These are phyloP conservation scores for Leucoraja ocellata DNA, from an alignment of 2,797 vertebrate species.

Conservation along the genomic window DNA sequence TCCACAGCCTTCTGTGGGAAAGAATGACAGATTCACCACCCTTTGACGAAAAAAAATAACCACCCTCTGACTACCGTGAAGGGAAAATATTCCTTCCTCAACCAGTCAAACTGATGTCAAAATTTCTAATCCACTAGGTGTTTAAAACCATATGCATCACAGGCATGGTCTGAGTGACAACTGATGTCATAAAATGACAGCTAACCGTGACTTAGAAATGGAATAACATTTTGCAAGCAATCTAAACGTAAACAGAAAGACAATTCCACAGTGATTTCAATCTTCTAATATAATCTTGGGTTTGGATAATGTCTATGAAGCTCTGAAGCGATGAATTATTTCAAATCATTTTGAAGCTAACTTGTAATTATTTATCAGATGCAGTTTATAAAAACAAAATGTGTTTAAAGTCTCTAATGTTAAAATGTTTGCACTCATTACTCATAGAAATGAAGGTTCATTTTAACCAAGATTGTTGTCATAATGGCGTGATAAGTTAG, in stretches of 20 bases:
- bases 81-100: not conserved
- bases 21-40: too few species aligned
- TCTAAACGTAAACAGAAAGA: conserved; percentile 4
- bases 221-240: not conserved
- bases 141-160: not conserved
- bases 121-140: not conserved
- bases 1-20: too few species aligned
- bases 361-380: not conserved
- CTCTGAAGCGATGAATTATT: not conserved
- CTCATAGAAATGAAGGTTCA: not conserved
- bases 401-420: not conserved
- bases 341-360: not conserved
- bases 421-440: not conserved
- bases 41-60: too few species aligned
- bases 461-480: not conserved
- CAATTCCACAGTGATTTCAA: not conserved
- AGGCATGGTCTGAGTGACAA: not conserved
- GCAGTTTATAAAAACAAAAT: not conserved
- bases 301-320: not conserved
- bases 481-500: not conserved
- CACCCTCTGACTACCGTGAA: too few species aligned
- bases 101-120: not conserved
- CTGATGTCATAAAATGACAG: not conserved
- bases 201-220: not conserved
- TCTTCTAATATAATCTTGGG: not conserved